Conservation (phyloP, 1,140 invertebrate species). For the Drosophila ficusphila region DNA sequence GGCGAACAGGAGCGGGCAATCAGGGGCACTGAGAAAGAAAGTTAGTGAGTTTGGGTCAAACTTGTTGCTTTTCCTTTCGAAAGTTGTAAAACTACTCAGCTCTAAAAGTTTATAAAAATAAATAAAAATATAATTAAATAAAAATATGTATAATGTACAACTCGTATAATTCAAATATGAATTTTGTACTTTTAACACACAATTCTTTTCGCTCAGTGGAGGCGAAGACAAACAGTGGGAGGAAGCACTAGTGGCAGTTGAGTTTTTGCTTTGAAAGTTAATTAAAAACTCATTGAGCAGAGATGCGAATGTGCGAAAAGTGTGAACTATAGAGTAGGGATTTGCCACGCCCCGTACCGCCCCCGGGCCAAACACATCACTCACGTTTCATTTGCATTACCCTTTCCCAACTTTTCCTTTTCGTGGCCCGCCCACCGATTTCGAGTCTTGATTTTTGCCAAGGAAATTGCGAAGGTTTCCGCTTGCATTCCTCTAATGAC, state of each 20-base stretch:
- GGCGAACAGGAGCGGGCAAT: not conserved
- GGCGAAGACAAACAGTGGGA: not conserved
- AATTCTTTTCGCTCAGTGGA: not conserved
- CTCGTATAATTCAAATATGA: too few species aligned
- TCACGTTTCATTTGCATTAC: slow-evolving; percentile 7
- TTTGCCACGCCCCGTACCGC: slow-evolving; percentile 21
- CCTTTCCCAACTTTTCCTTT: not conserved
- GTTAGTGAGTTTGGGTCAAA: too few species aligned
- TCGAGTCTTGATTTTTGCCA: not conserved
- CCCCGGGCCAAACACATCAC: slow-evolving; percentile 30
- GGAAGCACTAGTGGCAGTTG: slow-evolving; percentile 1
- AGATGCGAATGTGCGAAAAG: slow-evolving; percentile 9
- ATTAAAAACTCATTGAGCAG: slow-evolving; percentile 51
- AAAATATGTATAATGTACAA: not conserved
- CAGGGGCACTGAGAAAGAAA: not conserved
- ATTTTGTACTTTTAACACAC: not conserved
- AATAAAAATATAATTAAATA: not conserved
- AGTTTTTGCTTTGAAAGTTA: slow-evolving; percentile 54
- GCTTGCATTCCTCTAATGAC: slow-evolving; percentile 37
- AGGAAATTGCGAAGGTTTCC: slow-evolving; percentile 6
- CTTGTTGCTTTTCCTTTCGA: too few species aligned
- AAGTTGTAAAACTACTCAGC: too few species aligned
- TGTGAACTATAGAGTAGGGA: slow-evolving; percentile 27
- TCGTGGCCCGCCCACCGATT: not conserved
- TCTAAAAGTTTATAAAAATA: too few species aligned